phyloP scores from a whole-genome alignment of 2,113 vertebrate genomes.

The Muntiacus muntjak region DNA sequence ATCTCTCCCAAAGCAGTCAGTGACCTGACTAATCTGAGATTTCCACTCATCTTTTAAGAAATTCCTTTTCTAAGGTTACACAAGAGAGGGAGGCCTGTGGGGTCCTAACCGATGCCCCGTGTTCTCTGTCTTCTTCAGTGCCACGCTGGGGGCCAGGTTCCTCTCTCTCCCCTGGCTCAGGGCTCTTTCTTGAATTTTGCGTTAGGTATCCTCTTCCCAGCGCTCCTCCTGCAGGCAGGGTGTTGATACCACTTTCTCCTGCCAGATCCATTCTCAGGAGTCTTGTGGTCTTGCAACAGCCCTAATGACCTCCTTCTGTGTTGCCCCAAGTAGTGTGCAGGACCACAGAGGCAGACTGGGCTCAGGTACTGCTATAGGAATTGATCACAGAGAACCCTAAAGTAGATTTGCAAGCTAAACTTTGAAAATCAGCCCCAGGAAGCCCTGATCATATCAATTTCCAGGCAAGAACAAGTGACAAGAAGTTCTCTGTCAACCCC shows the following conservation, averaged over 20 bases:
- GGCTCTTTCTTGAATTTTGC: neutral
- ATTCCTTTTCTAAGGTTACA: neutral
- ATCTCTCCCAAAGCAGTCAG: constrained; percentile 21
- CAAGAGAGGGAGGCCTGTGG: neutral
- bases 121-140: neutral
- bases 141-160: neutral
- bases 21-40: neutral
- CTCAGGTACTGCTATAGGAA: neutral
- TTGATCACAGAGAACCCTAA: neutral
- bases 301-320: neutral
- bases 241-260: neutral
- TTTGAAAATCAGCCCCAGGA: neutral
- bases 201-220: neutral
- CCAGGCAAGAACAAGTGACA: constrained; percentile 7
- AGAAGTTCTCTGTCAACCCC: neutral
- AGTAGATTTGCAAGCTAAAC: neutral
- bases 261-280: neutral
- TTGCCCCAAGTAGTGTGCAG: neutral
- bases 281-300: neutral
- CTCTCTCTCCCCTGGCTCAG: neutral
- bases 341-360: neutral
- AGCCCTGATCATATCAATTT: neutral
- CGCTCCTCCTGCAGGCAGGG: neutral
- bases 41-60: neutral
- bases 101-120: neutral